Conservation (phyloP, 64 coral and sea anemone species). For the Pocillopora verrucosa region DNA sequence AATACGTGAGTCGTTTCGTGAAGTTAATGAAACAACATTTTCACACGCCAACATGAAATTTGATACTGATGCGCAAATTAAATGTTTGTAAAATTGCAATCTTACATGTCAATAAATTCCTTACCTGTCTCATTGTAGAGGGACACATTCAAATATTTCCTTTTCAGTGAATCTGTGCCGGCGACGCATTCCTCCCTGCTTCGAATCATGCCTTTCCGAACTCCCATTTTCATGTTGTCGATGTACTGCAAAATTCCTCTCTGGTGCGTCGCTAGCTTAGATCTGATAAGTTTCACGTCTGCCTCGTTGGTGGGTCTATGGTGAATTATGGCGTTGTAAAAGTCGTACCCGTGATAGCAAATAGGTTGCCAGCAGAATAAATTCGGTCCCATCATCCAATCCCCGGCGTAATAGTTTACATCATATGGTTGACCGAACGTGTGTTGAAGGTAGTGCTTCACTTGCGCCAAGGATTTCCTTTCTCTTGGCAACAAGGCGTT, state of each 20-base stretch:
- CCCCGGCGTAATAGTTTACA: slow-evolving; percentile 83
- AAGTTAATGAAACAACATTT: background rate
- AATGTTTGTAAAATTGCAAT: background rate
- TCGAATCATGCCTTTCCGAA: slow-evolving; percentile 76
- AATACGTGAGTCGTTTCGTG: background rate
- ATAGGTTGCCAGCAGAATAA: slow-evolving; percentile 89
- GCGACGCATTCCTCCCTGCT: slow-evolving; percentile 69
- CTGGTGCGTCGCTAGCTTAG: slow-evolving; percentile 42
- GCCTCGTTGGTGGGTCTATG: slow-evolving; percentile 42
- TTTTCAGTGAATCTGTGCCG: slow-evolving; percentile 60
- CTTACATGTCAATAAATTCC: background rate
- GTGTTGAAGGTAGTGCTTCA: slow-evolving; percentile 80
- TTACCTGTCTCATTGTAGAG: slow-evolving; percentile 80
- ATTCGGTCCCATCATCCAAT: slow-evolving; percentile 96
- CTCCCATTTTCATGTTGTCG: slow-evolving; percentile 82
- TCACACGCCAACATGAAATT: background rate
- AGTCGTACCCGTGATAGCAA: slow-evolving; percentile 57
- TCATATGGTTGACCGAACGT: slow-evolving; percentile 80
- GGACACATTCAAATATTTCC: slow-evolving; percentile 80
- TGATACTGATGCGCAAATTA: background rate
- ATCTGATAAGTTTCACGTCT: slow-evolving; percentile 42
- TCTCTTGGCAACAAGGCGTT: slow-evolving; percentile 71
- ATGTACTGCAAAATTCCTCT: slow-evolving; percentile 70
- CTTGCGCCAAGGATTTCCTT: slow-evolving; percentile 71
- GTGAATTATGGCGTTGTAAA: slow-evolving; percentile 68